Evolutionary conservation across 1,140 invertebrate genomes (phyloP).

Genomic region (Chrysomallon squamiferum): DNA sequence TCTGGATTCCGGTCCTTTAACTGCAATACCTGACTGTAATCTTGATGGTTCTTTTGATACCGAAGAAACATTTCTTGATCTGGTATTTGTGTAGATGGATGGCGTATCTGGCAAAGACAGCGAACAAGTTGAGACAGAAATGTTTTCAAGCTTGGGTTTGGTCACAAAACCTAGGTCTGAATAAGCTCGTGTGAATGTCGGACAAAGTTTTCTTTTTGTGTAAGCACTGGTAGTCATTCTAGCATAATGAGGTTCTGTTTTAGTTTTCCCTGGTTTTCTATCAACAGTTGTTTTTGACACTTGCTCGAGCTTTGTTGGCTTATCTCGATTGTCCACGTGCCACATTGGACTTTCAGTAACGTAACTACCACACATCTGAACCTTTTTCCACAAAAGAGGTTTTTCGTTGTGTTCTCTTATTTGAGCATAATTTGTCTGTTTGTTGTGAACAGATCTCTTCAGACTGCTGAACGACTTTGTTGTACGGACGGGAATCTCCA

Average conservation of each 20-base stretch:
- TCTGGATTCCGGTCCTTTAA: too few relatives aligned
- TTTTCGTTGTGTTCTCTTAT: not conserved
- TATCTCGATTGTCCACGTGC: conserved; percentile 3
- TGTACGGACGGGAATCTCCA: not conserved
- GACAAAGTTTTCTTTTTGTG: conserved; percentile 12
- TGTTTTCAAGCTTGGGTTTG: not conserved
- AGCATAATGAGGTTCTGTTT: conserved; percentile 7
- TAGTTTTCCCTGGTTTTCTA: too few relatives aligned
- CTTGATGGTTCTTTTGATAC: too few relatives aligned
- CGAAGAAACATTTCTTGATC: too few relatives aligned
- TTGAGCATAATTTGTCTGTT: not conserved
- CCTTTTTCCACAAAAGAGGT: conserved; percentile 19
- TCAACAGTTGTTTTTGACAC: too few relatives aligned
- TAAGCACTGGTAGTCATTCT: conserved; percentile 16
- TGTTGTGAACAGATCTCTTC: conserved; percentile 6
- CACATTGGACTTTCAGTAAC: conserved; percentile 15
- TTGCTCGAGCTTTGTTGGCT: too few relatives aligned
- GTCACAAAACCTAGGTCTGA: conserved; percentile 15
- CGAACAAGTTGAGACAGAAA: too few relatives aligned
- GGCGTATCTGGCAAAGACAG: too few relatives aligned
- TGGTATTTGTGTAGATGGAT: too few relatives aligned
- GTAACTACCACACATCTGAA: conserved; percentile 16
- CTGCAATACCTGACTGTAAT: too few relatives aligned
- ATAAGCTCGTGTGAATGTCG: conserved; percentile 15
- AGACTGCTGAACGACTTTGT: conserved; percentile 4